Evolutionary conservation across 2,888 invertebrate genomes (phyloP).

Genomic region (Gandaritis pyraliata): DNA sequence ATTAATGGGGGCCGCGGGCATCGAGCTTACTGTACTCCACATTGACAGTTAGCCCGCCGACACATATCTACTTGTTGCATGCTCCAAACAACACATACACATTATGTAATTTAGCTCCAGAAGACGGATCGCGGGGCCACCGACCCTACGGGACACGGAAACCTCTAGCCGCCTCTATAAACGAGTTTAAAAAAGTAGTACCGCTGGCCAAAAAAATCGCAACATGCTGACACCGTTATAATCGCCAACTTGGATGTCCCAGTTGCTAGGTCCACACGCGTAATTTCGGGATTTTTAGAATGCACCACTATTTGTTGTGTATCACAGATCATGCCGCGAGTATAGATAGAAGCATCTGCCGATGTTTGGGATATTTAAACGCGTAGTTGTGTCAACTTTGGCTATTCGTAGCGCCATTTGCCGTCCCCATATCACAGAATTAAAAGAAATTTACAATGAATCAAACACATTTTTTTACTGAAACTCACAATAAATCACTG

Average conservation of each 20-base stretch:
- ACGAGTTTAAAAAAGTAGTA: slow-evolving; percentile 85
- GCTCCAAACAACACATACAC: slow-evolving; percentile 79
- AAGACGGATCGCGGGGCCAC: slow-evolving; percentile 79
- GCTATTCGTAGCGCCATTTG: slow-evolving; percentile 85
- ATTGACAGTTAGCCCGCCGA: slow-evolving; percentile 84
- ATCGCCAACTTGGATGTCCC: slow-evolving; percentile 84
- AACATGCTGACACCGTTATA: slow-evolving; percentile 86
- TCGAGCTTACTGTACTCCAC: slow-evolving; percentile 83
- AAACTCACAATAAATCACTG: slow-evolving; percentile 73
- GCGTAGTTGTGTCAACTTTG: slow-evolving; percentile 84
- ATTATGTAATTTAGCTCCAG: slow-evolving; percentile 85
- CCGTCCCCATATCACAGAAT: slow-evolving; percentile 80
- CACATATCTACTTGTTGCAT: slow-evolving; percentile 85
- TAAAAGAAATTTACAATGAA: slow-evolving; percentile 72
- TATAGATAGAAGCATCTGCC: slow-evolving; percentile 70
- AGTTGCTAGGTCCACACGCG: slow-evolving; percentile 79
- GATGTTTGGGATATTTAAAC: slow-evolving; percentile 78
- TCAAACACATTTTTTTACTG: slow-evolving; percentile 71
- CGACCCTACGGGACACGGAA: slow-evolving; percentile 84
- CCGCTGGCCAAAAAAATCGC: slow-evolving; percentile 85
- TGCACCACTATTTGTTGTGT: slow-evolving; percentile 77
- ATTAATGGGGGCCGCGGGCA: slow-evolving; percentile 84
- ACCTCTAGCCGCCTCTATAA: slow-evolving; percentile 84
- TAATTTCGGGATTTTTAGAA: slow-evolving; percentile 72
- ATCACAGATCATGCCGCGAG: slow-evolving; percentile 75